Base-by-base conservation (phyloP, 2,113 vertebrate genomes). In the Melanocharis versteri region DNA sequence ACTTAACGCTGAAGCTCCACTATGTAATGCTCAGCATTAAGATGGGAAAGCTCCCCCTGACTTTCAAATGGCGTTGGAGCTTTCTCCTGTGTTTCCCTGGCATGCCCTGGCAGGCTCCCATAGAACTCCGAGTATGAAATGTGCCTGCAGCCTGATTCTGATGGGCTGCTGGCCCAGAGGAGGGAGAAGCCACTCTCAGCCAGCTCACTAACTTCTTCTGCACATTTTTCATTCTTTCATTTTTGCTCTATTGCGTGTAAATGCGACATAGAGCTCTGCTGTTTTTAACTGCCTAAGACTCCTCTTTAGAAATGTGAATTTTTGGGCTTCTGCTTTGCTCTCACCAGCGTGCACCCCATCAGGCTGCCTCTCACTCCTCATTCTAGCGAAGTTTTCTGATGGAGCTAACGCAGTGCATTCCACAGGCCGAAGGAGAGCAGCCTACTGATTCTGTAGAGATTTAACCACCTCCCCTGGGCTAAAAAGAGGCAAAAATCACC, bases 1-100 rank as follows among this genome's bases (percentile, higher is more conserved):
- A 56, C 15, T n/a, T 11, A 72, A 37, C 13, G 17, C 0, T 0
- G 0, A 14, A 65, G 20, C 18, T 69, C 13, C 16, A 7, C 13
- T 33, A 1, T 23, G 10, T 21, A 35, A 30, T 44, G 31, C 50
- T 82, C 37, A 35, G 11, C 27, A 35, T 27, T 10, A 37, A 7
- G 37, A n/a, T 15, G n/a, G 60, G 31, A 54, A 40, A 40, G 64
- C 40, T 53, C n/a, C 15, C 20, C 6, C 9, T 69, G 7, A 56
- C 18, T 77, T 82, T 75, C 30, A 26, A 54, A 27, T 7, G 18
- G 20, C 47, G 37, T 20, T 87, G 35, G 21, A 60, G 39, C 54
- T 40, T 61, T 40, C 21, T 69, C 8, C 45, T 64, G 18, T 15
- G 9, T 65, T 57, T n/a, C 33, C 56, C 56, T 66, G 56, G 54